Evolutionary conservation across 2,888 invertebrate species (phyloP), one percentile per base, ranked within the genome.

Genomic region (Spilarctia lutea): DNA sequence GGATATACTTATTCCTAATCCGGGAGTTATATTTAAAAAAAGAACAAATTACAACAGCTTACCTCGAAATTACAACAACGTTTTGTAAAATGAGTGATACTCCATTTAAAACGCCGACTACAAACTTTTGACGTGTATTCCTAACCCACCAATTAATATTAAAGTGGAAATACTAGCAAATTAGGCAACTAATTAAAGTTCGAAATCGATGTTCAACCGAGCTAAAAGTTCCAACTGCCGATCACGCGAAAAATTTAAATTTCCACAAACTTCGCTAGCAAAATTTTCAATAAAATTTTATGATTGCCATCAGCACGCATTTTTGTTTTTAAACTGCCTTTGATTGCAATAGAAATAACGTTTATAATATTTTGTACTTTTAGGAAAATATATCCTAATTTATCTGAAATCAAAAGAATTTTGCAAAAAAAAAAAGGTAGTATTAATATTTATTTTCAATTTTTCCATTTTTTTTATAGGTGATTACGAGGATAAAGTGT

Each of bases 121-220:
- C 30, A 66, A 71, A 74, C 33, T 71, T 71, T 72, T 66, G 39
- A 48, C 63, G 24, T 16, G 35, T 65, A 63, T 65, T 56, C 63
- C 35, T 68, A 71, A 66, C 73, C 65, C 71, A 68, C 72, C 78
- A 80, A 75, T 79, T n/a, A n/a, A n/a, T n/a, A n/a, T n/a, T 73
- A 81, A 78, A 82, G 72, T 73, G 45, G 65, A 68, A 79, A 71
- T 75, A 71, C 72, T 80, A 33, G 45, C 68, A 65, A 80, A 80
- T 81, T 74, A 77, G 75, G 33, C 52, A 74, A 73, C 76, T 76
- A 69, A 72, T 81, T 77, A 77, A 79, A 82, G 75, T 81, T 83
- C 18, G 69, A 30, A 79, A 74, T 69, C 73, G 56, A 77, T 72
- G 75, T 75, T 73, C 70, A 68, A 72, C 68, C 68, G 27, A 68